Evolutionary conservation across 1,140 invertebrate species (phyloP), one percentile per base, ranked within the genome.

Genomic region (Neotoxoptera formosana): DNA sequence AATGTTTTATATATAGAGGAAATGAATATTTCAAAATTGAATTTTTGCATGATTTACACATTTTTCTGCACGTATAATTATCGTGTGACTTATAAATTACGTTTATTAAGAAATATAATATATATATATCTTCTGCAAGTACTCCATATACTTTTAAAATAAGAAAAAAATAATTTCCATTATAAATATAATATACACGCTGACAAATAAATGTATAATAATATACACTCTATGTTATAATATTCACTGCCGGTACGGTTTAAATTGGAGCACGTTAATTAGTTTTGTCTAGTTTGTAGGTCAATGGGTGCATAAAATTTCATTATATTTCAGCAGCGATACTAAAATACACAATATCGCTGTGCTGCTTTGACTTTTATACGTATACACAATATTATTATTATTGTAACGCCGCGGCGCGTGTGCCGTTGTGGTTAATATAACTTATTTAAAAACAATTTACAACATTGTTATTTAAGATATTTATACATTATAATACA

Each of bases 261-360:
- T 34, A 89, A 89, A 89, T 56, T 89, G 51, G 88, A 89, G 21
- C 88, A 56, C 9, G 88, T 89, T 89, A 89, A 89, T 89, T 89
- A 89, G 88, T 88, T 56, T 56, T 56, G 88, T 89, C 51, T 56
- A 56, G 88, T 89, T 89, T 89, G 48, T 89, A 56, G 88, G 88
- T 89, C 88, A 89, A 89, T 25, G 88, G 51, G 88, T 89, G 88
- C 88, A 89, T 89, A 53, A 9, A 36, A 89, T 89, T 89, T 56
- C 88, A 56, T 56, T 89, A 56, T 53, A 36, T 7, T 89, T 41
- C 41, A 36, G 34, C 88, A 4, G 11, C 30, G 30, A 76, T 53
- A 53, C 30, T n/a, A 25, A 45, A 30, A 17, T 17, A 45, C 25
- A 88, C 45, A 48, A 34, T 56, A 36, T 56, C 53, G 4, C 8